Evolutionary conservation across 2,888 invertebrate species (phyloP), one percentile per base, ranked within the genome.

Genomic region (Hemistola chrysoprasaria): DNA sequence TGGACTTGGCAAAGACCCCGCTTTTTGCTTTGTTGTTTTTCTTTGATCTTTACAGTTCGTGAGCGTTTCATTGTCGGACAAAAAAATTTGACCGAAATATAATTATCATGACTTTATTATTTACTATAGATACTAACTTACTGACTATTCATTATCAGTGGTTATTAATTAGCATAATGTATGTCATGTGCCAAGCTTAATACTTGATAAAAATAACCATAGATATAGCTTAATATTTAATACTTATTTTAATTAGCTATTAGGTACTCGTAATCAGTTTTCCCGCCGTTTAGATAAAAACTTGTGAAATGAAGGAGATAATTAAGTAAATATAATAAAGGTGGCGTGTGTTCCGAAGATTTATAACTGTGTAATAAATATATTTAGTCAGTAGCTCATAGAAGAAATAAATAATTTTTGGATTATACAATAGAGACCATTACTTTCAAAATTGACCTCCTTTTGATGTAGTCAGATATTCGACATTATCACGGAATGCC

Each of bases 1-100:
- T 79, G 73, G 74, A 76, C 83, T 86, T 86, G 87, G 86, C 87
- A 84, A 74, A 77, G 68, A 69, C 69, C 78, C 80, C 78, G 78
- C 67, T 72, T 78, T 70, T 60, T 69, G 65, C 71, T 30, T 61
- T 66, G 65, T 68, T 78, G 73, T 77, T 79, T 80, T 80, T 74
- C 65, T 71, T 65, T 62, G 62, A 62, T 71, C 59, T 63, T 56
- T 56, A 61, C 55, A 52, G 50, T 67, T 59, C 58, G 61, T 59
- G 56, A 62, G 54, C 58, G 64, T 63, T 62, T 56, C 50, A 42
- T 52, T 51, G 52, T 47, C 39, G 42, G 49, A 36, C 38, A 34
- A 33, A 40, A 33, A 31, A 11, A 16, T 6, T 11, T 5, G 11
- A 29, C 22, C 8, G 22, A 24, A 25, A 24, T 21, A 2, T 16